Evolutionary conservation across 2,888 invertebrate species (phyloP), one percentile per base, ranked within the genome.

Genomic region (Luffia ferchaultella): DNA sequence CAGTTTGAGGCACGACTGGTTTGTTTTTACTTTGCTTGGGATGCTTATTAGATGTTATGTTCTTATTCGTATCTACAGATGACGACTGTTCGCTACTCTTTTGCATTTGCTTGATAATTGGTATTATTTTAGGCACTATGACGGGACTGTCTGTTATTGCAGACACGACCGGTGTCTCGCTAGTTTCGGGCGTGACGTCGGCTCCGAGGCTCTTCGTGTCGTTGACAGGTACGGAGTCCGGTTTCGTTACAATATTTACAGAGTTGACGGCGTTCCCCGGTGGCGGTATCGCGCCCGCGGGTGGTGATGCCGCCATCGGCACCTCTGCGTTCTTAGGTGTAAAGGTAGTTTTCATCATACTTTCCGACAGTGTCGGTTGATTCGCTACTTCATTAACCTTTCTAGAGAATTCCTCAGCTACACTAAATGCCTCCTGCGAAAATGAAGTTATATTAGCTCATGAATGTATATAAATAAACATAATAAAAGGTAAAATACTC

Each of bases 121-220:
- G 62, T 65, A 85, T 75, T 69, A 82, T 69, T 76, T 84, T 86
- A 66, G 85, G 85, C 70, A 87, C 87, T 67, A 88, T 86, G 68
- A 88, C 88, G 62, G 88, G 89, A 60, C 88, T 88, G 64, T 90
- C 89, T 51, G 89, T 87, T 76, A 88, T 89, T 55, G 90, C 90
- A 55, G 90, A 90, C 51, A 90, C 90, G 57, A 90, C 86, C 45
- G 90, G 90, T 20, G 89, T 88, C 62, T 82, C 82, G 58, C 62
- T 71, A 55, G 68, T 58, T 62, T 75, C 73, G 48, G 60, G 65
- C 64, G 67, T 71, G 42, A 66, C 64, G 65, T 80, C 78, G 62
- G 68, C 58, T 62, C 68, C 78, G 67, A 73, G 63, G 63, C 56
- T 67, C 70, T 75, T 77, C 71, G 59, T 76, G 67, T 80, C 79